Evolutionary conservation across 2,113 vertebrate genomes (phyloP).

Genomic region (Saguinus midas): DNA sequence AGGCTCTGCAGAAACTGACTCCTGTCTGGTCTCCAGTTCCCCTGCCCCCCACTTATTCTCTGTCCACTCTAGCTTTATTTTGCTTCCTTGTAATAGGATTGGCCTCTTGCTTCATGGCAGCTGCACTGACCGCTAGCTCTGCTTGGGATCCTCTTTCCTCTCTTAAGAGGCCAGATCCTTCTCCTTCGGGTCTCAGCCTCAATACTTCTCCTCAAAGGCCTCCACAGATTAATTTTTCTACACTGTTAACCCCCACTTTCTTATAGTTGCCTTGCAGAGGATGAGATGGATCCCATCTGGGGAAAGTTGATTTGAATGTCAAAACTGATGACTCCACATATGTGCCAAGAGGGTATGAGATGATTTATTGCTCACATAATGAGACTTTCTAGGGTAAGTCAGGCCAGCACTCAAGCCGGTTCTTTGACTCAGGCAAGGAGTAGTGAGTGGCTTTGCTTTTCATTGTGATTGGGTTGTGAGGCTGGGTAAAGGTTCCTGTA

Average conservation of each 20-base stretch:
- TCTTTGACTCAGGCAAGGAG: neutral
- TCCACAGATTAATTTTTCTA: neutral
- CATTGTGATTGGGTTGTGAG: neutral
- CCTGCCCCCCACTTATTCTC: neutral
- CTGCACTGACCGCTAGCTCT: neutral
- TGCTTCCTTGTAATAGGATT: neutral
- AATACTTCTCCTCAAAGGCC: neutral
- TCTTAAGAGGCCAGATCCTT: neutral
- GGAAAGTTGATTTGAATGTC: neutral
- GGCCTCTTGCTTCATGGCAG: neutral
- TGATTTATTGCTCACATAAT: neutral
- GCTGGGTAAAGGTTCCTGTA: neutral
- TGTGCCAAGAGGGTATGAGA: neutral
- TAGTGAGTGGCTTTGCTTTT: neutral
- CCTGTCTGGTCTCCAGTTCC: neutral
- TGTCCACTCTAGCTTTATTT: neutral
- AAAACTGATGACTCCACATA: neutral
- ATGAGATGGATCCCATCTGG: no score
- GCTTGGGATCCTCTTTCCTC: neutral
- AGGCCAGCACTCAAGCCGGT: neutral
- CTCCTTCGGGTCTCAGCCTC: neutral
- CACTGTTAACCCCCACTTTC: neutral
- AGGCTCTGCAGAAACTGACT: neutral
- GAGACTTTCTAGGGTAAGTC: neutral
- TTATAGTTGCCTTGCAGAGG: rapidly evolving